Evolutionary conservation across 2,797 vertebrate genomes (phyloP), one percentile per base, ranked within the genome.

Genomic region (Holocentrus rufus): DNA sequence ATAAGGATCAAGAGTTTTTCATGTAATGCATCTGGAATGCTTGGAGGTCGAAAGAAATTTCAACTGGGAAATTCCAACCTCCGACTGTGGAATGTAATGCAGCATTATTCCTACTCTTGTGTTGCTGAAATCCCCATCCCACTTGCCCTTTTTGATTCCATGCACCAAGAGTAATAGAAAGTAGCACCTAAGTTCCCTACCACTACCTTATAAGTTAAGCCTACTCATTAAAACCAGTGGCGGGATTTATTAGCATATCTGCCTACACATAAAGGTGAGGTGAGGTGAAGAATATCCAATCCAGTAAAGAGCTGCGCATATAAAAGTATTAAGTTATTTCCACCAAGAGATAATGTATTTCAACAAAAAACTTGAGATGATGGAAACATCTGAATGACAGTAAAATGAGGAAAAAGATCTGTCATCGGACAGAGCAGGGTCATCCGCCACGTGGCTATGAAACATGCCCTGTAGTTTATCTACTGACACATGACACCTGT

Each of bases 401-500:
- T n/a, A 42, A 25, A 61, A 46, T 61, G 39, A 22, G 59, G 39
- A 13, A 80, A 65, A 46, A n/a, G 23, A 71, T 20, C 34, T 50
- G 54, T 69, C 54, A 59, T 54, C 2, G 34, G 1, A 13, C 11
- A 54, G 20, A 1, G 0, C 1, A 5, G 52, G 44, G 57, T 54
- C 9, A 36, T 50, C 15, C 5, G 9, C 44, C 70, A n/a, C 42
- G 77, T 49, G 57, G 80, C 81, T 62, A 67, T 82, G 77, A 87
- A 82, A 87, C 55, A 67, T 20, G 22, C 8, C 39, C 36, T 58
- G 44, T 14, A 54, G 39, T 63, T 62, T 50, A 66, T 44, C 44
- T 50, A 52, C 55, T 8, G 34, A 80, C 81, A 83, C 80, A 78
- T 77, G 75, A 81, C 61, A 82, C 66, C 34, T 68, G 72, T 72